Percentiles rank a stretch among this genome's conserved stretches.
phyloP scores from a whole-genome alignment of 92 coral and sea anemone species.

The Actinostola sp. region DNA sequence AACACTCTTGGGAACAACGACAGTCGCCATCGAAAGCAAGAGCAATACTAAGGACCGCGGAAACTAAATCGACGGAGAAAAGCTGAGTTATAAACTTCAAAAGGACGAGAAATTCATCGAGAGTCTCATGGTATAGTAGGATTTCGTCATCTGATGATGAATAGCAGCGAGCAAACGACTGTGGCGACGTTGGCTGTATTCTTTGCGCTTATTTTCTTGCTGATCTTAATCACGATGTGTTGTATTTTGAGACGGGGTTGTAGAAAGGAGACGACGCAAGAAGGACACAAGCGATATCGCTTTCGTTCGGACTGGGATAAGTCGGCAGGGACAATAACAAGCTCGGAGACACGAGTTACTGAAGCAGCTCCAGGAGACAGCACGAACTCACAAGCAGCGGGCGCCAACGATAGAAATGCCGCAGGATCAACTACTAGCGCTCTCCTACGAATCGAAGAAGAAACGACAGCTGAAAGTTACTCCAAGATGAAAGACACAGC shows the following conservation, averaged over 20 bases:
- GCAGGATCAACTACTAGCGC: conserved; percentile 9
- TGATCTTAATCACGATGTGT: conserved; percentile 62
- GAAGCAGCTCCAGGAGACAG: conserved; percentile 48
- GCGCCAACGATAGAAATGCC: not conserved
- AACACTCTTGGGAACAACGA: no score
- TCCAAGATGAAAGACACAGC: conserved; percentile 7
- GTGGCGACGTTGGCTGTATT: conserved; percentile 69
- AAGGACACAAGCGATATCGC: conserved; percentile 50
- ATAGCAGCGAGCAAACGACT: conserved; percentile 65
- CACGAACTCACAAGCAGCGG: conserved; percentile 2
- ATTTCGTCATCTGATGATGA: conserved; percentile 23
- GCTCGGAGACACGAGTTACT: conserved; percentile 65
- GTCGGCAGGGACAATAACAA: conserved; percentile 65
- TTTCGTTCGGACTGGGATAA: conserved; percentile 58
- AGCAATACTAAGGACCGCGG: no score
- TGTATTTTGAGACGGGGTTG: conserved; percentile 68
- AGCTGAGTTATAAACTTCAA: no score
- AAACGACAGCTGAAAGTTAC: conserved; percentile 24
- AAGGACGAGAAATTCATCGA: not conserved
- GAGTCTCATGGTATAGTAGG: not conserved
- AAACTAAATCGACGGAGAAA: no score
- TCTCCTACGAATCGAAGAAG: conserved; percentile 46
- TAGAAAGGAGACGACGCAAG: conserved; percentile 44
- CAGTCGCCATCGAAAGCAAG: no score
- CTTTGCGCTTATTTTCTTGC: conserved; percentile 54